Evolutionary conservation across 2,113 vertebrate genomes (phyloP).

Genomic region (Gopherus evgoodei): DNA sequence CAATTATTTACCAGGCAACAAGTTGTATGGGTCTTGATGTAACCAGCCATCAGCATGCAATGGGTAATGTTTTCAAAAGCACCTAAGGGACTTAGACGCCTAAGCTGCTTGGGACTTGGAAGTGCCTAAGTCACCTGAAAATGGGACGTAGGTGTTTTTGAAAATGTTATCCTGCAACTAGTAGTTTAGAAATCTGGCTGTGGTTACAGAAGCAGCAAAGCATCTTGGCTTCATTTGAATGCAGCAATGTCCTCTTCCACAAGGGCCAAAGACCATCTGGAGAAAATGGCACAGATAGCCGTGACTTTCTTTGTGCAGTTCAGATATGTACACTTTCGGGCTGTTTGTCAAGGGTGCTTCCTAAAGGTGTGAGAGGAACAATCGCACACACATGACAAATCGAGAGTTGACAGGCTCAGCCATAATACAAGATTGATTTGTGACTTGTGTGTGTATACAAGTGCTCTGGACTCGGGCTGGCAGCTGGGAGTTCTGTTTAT

Average conservation of each 20-base stretch:
- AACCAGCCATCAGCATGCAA: neutral
- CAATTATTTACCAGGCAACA: neutral
- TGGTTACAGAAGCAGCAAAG: neutral
- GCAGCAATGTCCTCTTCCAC: rapidly evolving
- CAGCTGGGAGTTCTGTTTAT: neutral
- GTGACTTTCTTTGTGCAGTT: neutral
- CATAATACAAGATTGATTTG: neutral
- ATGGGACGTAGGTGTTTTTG: rapidly evolving
- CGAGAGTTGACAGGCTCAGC: neutral
- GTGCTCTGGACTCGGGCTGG: neutral
- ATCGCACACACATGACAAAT: neutral
- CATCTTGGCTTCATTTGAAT: neutral
- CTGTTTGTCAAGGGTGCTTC: neutral
- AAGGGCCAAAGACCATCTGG: rapidly evolving
- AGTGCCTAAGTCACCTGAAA: neutral
- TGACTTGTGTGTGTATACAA: neutral
- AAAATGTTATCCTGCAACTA: neutral
- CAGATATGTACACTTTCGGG: neutral
- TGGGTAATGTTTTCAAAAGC: neutral
- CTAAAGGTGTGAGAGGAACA: rapidly evolving
- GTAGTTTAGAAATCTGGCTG: neutral
- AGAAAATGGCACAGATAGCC: neutral
- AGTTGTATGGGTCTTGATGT: neutral
- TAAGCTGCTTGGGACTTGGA: neutral
- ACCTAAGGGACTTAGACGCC: neutral